phyloP scores from a whole-genome alignment of 2,113 vertebrate species.

The Dromaius novaehollandiae region DNA sequence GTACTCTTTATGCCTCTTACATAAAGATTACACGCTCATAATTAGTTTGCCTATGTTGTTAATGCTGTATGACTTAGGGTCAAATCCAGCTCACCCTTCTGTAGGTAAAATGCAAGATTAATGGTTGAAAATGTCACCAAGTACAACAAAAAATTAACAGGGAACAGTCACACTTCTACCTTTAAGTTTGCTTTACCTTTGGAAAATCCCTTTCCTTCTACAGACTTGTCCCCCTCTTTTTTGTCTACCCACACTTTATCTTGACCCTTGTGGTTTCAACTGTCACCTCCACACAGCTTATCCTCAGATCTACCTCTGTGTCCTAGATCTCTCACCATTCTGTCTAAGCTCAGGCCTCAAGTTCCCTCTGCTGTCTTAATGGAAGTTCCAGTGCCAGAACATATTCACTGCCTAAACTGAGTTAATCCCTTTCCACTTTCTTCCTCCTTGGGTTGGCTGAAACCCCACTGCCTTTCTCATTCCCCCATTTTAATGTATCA shows the following conservation, averaged over 20 bases:
- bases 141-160: not conserved
- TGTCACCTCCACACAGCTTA: not conserved
- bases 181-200: not conserved
- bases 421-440: not conserved
- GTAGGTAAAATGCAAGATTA: not conserved
- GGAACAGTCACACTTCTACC: not conserved
- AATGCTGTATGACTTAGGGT: not conserved
- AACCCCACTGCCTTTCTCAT: not conserved
- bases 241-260: not conserved
- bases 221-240: not conserved
- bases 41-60: not conserved
- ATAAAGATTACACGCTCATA: not conserved
- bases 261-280: not conserved
- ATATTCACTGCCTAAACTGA: not conserved
- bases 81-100: not conserved
- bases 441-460: not conserved
- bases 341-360: not conserved
- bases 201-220: not conserved
- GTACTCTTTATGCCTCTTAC: not conserved
- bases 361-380: not conserved
- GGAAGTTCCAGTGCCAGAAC: not conserved
- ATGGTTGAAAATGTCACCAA: not conserved
- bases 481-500: not conserved
- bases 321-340: not conserved
- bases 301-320: not conserved